These are phyloP conservation scores for Cotesia glomerata DNA, from an alignment of 1,140 invertebrate species.

Conservation along the genomic window DNA sequence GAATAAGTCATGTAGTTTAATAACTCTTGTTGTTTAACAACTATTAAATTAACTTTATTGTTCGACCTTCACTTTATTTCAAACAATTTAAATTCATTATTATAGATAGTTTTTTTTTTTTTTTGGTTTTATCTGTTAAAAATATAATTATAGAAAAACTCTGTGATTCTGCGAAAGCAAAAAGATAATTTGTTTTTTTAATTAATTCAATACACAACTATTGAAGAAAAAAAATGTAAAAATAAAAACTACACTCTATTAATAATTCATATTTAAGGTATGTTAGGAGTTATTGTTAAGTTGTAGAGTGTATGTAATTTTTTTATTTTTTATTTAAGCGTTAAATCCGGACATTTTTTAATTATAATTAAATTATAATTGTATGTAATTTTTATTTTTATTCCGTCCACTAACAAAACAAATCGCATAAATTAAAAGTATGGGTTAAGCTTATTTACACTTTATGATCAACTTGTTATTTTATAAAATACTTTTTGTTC, in stretches of 20 bases:
- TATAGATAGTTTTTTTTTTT: background rate
- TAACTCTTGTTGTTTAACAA: background rate
- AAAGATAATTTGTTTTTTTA: background rate
- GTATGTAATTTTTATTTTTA: conserved; percentile 11
- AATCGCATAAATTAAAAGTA: background rate
- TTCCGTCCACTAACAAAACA: conserved; percentile 14
- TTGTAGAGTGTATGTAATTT: conserved; percentile 19
- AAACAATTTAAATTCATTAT: background rate
- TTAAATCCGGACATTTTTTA: background rate
- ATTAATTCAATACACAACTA: conserved; percentile 17
- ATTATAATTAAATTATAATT: background rate
- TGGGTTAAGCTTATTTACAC: conserved; percentile 1
- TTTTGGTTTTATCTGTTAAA: background rate
- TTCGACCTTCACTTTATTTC: background rate
- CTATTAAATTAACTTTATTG: background rate
- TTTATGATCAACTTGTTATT: conserved; percentile 10
- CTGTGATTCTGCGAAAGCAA: conserved; percentile 23
- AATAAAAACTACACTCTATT: background rate
- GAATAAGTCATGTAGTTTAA: background rate
- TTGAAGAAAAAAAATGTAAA: background rate
- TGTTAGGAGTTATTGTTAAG: background rate
- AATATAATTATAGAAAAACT: conserved; percentile 6
- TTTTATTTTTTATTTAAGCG: conserved; percentile 5
- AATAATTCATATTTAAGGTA: background rate
- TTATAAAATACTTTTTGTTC: conserved; percentile 7